These are phyloP conservation scores for Falco punctatus DNA, from an alignment of 2,113 vertebrate genomes.

Conservation along the genomic window DNA sequence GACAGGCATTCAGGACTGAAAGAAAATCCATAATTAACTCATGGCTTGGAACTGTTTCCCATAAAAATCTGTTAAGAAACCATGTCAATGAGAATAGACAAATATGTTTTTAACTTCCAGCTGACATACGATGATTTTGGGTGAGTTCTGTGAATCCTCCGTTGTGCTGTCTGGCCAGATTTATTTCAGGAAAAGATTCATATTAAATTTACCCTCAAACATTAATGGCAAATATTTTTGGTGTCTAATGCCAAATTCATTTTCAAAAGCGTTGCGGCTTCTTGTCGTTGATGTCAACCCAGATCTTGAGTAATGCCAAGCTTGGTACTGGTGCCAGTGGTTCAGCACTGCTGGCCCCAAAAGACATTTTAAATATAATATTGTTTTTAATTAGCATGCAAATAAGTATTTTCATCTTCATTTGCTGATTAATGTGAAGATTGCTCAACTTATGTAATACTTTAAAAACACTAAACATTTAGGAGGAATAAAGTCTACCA, in stretches of 20 bases:
- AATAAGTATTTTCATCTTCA: background rate
- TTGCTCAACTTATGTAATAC: background rate
- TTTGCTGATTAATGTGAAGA: background rate
- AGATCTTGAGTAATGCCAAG: background rate
- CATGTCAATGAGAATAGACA: background rate
- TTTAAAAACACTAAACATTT: background rate
- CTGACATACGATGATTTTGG: background rate
- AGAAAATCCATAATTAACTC: background rate
- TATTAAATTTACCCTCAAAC: slow-evolving; percentile 5
- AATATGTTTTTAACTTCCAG: slow-evolving; percentile 6
- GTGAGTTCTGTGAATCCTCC: background rate
- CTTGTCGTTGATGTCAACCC: background rate
- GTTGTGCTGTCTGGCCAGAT: background rate
- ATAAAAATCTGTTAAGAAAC: background rate
- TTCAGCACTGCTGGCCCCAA: background rate
- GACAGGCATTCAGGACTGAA: background rate
- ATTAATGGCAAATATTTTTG: slow-evolving; percentile 7
- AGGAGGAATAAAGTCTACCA: background rate
- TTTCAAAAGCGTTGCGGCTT: background rate
- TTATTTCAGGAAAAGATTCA: background rate
- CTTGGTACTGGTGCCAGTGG: background rate
- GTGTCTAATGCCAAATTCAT: background rate
- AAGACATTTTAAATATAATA: background rate
- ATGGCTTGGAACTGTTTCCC: background rate
- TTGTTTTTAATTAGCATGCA: background rate